Evolutionary conservation across 2,113 vertebrate species (phyloP), one percentile per base, ranked within the genome.

Genomic region (Ibidorhyncha struthersii): DNA sequence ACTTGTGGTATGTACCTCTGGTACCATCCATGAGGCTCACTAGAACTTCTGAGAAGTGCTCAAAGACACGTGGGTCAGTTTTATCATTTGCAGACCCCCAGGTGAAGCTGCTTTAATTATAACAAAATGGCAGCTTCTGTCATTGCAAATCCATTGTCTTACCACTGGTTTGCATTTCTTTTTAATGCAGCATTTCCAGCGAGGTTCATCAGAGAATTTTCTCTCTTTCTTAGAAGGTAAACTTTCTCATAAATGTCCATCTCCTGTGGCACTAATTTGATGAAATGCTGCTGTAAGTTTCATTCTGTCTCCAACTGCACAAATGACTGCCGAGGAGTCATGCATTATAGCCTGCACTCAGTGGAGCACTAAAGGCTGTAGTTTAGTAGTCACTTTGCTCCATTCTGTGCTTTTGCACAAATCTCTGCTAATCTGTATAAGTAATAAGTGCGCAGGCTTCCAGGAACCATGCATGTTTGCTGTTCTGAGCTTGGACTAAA

Each of bases 391-490:
- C 45, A 38, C 23, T 93, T 53, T 34, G 62, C 91, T 70, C 45
- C 1, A 0, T 82, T 70, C 86, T 89, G 45, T 93, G 88, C 88
- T 93, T 61, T 78, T 96, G 85, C 78, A 91, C 83, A 93, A 78
- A 91, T 89, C 84, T 95, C n/a, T 66, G 23, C 70, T 94, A 71
- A 94, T 93, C 90, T 94, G 9, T 76, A 15, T 78, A 79, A 85
- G 76, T 78, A 94, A 27, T 63, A 50, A 71, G 72, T 34, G 50
- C 1, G 0, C 63, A 79, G 73, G 67, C 79, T 90, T 80, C 78
- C 36, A 61, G 55, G 34, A 91, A 20, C 36, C 3, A 0, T 45
- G 32, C 25, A 27, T 3, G 0, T 70, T 43, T 76, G 32, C 83
- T 40, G 5, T 83, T 88, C 85, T 0, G 8, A 62, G 55, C 82